phyloP scores from a whole-genome alignment of 2,888 invertebrate species.

The Pomacea canaliculata region DNA sequence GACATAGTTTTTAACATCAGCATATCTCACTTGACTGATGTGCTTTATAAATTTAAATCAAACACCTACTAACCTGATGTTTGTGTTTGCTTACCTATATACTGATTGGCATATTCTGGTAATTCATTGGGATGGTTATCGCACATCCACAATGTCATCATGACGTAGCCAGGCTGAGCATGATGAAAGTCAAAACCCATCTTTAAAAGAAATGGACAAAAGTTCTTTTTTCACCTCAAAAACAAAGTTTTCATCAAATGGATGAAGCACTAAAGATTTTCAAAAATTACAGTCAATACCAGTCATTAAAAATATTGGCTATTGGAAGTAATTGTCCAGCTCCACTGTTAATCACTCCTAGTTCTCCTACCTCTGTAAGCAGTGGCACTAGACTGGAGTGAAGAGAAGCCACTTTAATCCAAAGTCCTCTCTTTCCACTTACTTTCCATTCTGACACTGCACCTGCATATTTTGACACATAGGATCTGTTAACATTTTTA shows the following conservation, averaged over 20 bases:
- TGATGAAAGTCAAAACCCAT: conserved; percentile 78
- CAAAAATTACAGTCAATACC: not conserved
- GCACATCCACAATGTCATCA: conserved; percentile 86
- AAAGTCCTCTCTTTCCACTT: conserved; percentile 49
- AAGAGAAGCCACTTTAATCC: conserved; percentile 46
- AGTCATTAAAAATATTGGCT: too few relatives aligned
- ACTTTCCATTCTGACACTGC: conserved; percentile 47
- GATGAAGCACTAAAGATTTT: not conserved
- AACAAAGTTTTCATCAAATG: too few relatives aligned
- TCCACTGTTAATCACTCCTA: too few relatives aligned
- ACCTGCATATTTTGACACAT: conserved; percentile 30
- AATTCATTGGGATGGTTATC: conserved; percentile 67
- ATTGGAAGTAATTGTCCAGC: too few relatives aligned
- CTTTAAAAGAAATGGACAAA: conserved; percentile 72
- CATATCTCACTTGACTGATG: too few relatives aligned
- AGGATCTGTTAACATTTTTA: too few relatives aligned
- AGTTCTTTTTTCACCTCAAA: too few relatives aligned
- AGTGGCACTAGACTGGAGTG: conserved; percentile 46
- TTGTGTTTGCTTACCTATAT: conserved; percentile 50
- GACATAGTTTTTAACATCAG: too few relatives aligned
- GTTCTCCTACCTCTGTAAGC: conserved; percentile 47
- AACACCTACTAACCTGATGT: too few relatives aligned
- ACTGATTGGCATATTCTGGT: conserved; percentile 66
- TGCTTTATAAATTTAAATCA: too few relatives aligned
- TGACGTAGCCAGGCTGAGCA: conserved; percentile 76